Conservation (phyloP, 2,797 vertebrate species). For the Chanos chanos region DNA sequence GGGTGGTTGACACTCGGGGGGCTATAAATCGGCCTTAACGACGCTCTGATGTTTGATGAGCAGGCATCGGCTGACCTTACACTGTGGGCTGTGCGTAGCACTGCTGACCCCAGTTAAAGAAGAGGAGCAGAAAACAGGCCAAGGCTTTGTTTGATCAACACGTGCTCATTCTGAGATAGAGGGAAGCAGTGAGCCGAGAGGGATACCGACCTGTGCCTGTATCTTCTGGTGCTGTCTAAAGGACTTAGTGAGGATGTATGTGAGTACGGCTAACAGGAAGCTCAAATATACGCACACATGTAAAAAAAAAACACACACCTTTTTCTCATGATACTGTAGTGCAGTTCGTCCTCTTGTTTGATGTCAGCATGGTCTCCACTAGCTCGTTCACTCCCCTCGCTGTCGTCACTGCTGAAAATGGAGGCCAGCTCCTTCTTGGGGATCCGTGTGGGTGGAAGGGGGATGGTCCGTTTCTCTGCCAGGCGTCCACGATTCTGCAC, state of each 20-base stretch:
- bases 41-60: conserved; percentile 14
- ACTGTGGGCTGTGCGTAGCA: conserved; percentile 21
- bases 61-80: conserved; percentile 1
- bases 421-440: conserved; percentile 90
- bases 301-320: conserved; percentile 71
- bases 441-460: conserved; percentile 81
- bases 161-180: background rate
- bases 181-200: no score
- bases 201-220: no score
- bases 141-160: background rate
- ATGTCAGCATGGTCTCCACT: conserved; percentile 82
- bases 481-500: conserved; percentile 92
- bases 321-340: conserved; percentile 95
- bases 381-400: conserved; percentile 82
- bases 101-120: background rate
- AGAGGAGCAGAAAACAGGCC: background rate
- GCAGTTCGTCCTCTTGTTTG: conserved; percentile 89
- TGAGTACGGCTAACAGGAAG: background rate
- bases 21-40: conserved; percentile 14
- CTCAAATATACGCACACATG: background rate
- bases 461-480: conserved; percentile 94
- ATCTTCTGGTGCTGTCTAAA: background rate
- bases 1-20: no score
- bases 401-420: conserved; percentile 87
- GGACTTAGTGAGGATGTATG: background rate